phyloP scores from a whole-genome alignment of 2,888 invertebrate species.

The Rhagophthalmus giganteus region DNA sequence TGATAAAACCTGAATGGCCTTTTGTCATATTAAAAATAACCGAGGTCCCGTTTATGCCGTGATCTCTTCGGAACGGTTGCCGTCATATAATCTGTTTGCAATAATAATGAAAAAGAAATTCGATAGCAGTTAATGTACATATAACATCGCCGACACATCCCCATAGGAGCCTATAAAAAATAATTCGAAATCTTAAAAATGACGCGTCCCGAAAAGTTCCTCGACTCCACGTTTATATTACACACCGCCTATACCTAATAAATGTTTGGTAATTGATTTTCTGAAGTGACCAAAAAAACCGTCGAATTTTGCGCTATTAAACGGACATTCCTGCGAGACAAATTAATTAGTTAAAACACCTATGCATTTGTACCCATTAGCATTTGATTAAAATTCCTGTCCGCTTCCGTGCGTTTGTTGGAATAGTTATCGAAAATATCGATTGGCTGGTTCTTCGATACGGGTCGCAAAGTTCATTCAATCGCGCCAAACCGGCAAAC shows the following conservation, averaged over 20 bases:
- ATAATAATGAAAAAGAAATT: no score
- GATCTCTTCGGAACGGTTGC: not conserved
- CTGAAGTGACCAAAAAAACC: no score
- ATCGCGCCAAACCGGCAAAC: not conserved
- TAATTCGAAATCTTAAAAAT: no score
- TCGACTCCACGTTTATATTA: not conserved
- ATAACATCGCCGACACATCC: no score
- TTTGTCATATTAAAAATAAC: slow-evolving; percentile 8
- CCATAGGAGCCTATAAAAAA: no score
- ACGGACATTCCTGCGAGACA: slow-evolving; percentile 1
- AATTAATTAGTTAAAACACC: slow-evolving; percentile 15
- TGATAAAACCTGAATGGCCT: slow-evolving; percentile 30
- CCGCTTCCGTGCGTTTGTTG: slow-evolving; percentile 5
- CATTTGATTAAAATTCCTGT: slow-evolving; percentile 20
- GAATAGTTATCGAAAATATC: slow-evolving; percentile 11
- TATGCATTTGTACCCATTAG: slow-evolving; percentile 8
- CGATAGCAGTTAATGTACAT: no score
- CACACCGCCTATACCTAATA: no score
- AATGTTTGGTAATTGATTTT: not conserved
- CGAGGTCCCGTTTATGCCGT: not conserved
- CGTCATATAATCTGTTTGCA: slow-evolving; percentile 2
- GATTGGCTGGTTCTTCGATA: slow-evolving; percentile 10
- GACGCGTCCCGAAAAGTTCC: not conserved
- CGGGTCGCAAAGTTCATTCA: slow-evolving; percentile 12
- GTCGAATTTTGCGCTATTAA: not conserved